Evolutionary conservation across 2,113 vertebrate genomes (phyloP), one percentile per base, ranked within the genome.

Genomic region (Antennarius striatus): DNA sequence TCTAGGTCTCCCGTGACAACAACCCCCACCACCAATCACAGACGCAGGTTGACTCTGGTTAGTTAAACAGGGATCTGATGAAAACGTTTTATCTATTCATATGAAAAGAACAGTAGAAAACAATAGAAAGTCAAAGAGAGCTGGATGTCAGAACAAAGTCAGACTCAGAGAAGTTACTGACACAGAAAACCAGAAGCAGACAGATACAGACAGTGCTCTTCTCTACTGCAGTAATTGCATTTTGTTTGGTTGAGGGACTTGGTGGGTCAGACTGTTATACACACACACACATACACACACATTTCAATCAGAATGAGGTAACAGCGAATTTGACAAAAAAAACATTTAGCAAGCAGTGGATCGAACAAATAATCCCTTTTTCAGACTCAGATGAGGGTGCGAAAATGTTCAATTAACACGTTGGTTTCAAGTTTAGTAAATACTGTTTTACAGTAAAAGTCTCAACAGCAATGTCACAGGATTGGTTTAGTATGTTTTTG

Each of bases 221-320:
- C 60, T 65, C 63, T 60, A 28, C 46, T 58, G 63, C 67, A 36
- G 56, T 73, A 88, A 84, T 84, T 67, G 36, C 56, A 70, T 88
- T 71, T 66, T 82, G 54, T 84, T 61, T 53, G 52, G 62, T 73
- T 79, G 77, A 82, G 48, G 47, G 72, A 66, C 29, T 79, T 82
- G 72, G 51, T 84, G 77, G 77, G 74, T 84, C 81, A 81, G 71
- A 62, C 71, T 68, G 56, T 88, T 83, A 91, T 76, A 72, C 80
- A n/a, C 43, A 48, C 58, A 48, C 56, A 39, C 48, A 39, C 32
- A 52, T 22, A 45, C 22, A 43, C 72, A 36, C 53, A 30, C 69
- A 79, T 78, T 83, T 80, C 77, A 75, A 64, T 54, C 64, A 54
- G 66, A 62, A 54, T 46, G 63, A 73, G 55, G 63, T 70, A 29